Conservation (phyloP, 2,888 invertebrate species). For the Iphiclides podalirius region DNA sequence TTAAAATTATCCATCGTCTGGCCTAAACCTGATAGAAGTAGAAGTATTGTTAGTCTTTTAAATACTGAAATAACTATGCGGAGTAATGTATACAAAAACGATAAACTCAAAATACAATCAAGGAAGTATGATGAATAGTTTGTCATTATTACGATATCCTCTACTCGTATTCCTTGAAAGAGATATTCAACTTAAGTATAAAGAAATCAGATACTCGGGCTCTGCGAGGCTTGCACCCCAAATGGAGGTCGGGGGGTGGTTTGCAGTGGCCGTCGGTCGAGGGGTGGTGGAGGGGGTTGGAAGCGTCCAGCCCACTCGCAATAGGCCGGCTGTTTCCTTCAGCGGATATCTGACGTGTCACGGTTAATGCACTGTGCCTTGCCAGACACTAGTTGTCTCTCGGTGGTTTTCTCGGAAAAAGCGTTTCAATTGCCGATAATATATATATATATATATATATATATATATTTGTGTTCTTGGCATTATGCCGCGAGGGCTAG, state of each 20-base stretch:
- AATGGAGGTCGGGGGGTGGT: conserved; percentile 16
- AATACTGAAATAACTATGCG: too few species aligned
- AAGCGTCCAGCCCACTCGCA: conserved; percentile 33
- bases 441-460: too few species aligned
- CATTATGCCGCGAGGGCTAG: too few species aligned
- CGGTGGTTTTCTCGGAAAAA: neutral
- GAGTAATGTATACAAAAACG: too few species aligned
- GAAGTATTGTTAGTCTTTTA: too few species aligned
- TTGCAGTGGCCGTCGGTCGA: conserved; percentile 27
- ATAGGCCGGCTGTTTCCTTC: conserved; percentile 53
- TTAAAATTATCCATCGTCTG: too few species aligned
- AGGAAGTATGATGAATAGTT: too few species aligned
- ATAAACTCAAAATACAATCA: too few species aligned
- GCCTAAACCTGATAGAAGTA: too few species aligned
- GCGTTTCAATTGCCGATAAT: too few species aligned
- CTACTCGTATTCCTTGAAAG: conserved; percentile 20
- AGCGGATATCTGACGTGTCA: conserved; percentile 46
- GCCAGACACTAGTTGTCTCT: conserved; percentile 15
- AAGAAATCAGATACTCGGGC: conserved; percentile 54
- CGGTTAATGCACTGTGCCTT: conserved; percentile 42
- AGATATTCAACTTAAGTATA: conserved; percentile 25
- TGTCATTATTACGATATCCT: neutral
- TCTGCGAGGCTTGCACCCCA: conserved; percentile 31
- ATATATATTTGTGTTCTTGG: too few species aligned
- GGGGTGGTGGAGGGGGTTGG: conserved; percentile 25